Percentiles rank a stretch among this genome's conserved stretches.
phyloP scores from a whole-genome alignment of 2,113 vertebrate species.

The Sphyrna mokarran region DNA sequence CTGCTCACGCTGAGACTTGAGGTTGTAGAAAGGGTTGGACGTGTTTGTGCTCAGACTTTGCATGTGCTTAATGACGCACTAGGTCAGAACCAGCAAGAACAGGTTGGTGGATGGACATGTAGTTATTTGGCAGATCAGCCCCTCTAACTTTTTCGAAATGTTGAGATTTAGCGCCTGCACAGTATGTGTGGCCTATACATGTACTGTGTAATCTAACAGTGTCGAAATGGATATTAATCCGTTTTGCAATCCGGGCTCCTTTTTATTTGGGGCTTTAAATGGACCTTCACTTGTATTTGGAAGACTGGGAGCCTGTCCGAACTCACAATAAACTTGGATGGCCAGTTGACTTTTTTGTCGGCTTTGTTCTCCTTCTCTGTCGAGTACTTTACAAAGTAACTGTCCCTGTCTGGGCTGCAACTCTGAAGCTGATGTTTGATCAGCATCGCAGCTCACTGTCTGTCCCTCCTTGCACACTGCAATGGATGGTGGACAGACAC shows the following conservation, averaged over 20 bases:
- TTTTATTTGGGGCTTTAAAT: neutral
- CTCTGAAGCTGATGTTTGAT: neutral
- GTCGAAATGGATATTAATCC: neutral
- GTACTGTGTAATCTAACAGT: too few relatives aligned
- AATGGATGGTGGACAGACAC: too few relatives aligned
- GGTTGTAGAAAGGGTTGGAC: neutral
- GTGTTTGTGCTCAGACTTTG: neutral
- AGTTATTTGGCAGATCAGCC: neutral
- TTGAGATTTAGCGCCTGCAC: neutral
- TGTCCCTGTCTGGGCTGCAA: neutral
- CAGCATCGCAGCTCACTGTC: neutral
- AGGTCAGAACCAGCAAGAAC: neutral
- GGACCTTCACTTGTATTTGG: neutral
- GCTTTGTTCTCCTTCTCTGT: too few relatives aligned
- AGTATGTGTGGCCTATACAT: too few relatives aligned
- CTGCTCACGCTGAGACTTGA: neutral
- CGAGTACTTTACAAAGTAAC: neutral
- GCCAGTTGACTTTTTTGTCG: neutral
- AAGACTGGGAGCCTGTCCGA: neutral
- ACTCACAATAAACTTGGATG: neutral
- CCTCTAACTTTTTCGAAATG: neutral
- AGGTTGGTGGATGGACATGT: neutral
- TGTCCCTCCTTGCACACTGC: too few relatives aligned
- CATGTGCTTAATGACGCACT: neutral
- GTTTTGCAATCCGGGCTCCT: neutral